Base-by-base conservation (phyloP, 2,888 invertebrate genomes). In the Limulus polyphemus region DNA sequence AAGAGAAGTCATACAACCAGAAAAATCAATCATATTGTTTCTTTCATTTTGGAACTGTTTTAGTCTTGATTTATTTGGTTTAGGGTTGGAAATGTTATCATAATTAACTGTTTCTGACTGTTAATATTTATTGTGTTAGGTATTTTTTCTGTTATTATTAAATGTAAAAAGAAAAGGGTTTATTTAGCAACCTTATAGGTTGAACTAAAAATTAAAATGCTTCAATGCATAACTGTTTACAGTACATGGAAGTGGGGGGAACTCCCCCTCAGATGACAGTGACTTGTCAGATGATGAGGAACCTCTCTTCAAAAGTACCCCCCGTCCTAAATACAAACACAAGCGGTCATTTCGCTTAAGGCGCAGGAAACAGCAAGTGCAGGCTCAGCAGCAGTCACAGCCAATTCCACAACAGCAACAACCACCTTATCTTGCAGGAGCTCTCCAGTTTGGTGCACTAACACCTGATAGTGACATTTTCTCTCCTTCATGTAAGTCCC, bases 191-290 rank as follows among this genome's bases (percentile, higher is more conserved):
- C 32, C 32, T 32, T 5, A 32, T 32, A 32, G 32, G 32, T 32
- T 32, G 32, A 32, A 32, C 32, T 32, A 32, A 32, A 32, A 32
- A 32, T 32, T 32, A 1, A 32, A 32, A 32, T 32, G 32, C 5
- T 32, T 7, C 32, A 32, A 32, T 32, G 32, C 32, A 32, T 32
- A 32, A 66, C 51, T 65, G 57, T 56, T 67, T 69, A 57, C 71
- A 75, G 75, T 72, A 57, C 67, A 71, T 47, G 74, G 74, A 69
- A 72, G 73, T 63, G 64, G 67, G 58, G 62, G 56, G 57, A 67
- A 67, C 67, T 75, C 77, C 5, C 75, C 76, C 13, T 78, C 79
- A 47, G 78, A 78, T 64, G 76, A 75, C 63, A 78, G 77, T 69
- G 78, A 77, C 58, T 75, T 74, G 17, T 77, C 78, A 49, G 77